phyloP scores from a whole-genome alignment of 2,888 invertebrate genomes.

The Machimus atricapillus region DNA sequence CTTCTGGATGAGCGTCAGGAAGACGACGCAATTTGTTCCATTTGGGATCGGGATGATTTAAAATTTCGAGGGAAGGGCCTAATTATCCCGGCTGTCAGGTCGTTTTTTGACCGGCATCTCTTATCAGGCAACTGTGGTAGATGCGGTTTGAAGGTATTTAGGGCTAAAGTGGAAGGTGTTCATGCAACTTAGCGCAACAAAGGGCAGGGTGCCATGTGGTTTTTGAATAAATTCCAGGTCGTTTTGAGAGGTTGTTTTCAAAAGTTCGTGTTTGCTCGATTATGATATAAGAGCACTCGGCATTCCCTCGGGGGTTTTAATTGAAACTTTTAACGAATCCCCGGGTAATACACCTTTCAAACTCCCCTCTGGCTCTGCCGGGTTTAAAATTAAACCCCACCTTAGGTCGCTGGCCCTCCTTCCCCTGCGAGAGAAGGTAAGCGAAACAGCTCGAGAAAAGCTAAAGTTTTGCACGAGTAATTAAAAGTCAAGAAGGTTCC shows the following conservation, averaged over 20 bases:
- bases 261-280: background rate
- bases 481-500: constrained; percentile 22
- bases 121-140: background rate
- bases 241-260: background rate
- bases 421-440: background rate
- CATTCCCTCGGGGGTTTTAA: background rate
- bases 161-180: background rate
- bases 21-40: background rate
- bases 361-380: background rate
- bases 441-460: background rate
- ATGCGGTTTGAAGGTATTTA: background rate
- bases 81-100: constrained; percentile 14
- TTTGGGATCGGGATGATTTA: background rate
- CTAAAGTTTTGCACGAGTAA: constrained; percentile 11
- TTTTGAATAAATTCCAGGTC: background rate
- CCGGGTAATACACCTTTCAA: background rate
- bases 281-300: background rate
- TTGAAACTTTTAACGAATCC: background rate
- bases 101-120: background rate
- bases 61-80: background rate
- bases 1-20: background rate
- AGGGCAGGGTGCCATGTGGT: background rate
- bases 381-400: background rate
- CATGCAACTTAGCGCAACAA: background rate
- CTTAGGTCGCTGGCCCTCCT: background rate